Conservation (phyloP, 2,113 vertebrate genomes). For the Phycodurus eques region DNA sequence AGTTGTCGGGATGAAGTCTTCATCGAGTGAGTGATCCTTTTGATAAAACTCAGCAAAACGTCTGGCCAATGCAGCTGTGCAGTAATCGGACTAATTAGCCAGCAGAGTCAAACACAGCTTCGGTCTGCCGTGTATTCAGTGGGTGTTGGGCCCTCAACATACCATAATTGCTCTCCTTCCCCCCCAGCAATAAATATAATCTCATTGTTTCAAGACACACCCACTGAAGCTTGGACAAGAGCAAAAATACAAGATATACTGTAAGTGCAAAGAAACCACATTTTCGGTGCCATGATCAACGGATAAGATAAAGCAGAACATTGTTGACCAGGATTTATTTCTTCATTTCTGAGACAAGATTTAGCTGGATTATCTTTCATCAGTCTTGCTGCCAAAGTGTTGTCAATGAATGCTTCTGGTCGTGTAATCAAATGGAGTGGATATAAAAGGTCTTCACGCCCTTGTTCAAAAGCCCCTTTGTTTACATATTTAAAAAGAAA, state of each 20-base stretch:
- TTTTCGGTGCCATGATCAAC: not conserved
- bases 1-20: conserved; percentile 83
- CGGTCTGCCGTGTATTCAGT: conserved; percentile 39
- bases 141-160: conserved; percentile 55
- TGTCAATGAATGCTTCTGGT: not conserved
- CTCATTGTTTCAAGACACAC: conserved; percentile 54
- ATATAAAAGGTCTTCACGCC: not conserved
- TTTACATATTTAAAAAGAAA: no score
- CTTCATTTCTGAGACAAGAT: no score
- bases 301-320: not conserved
- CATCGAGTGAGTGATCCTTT: conserved; percentile 85
- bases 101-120: conserved; percentile 76
- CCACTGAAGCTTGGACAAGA: conserved; percentile 34
- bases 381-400: not conserved
- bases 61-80: conserved; percentile 88
- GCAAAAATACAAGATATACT: conserved; percentile 3
- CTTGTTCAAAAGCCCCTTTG: not conserved
- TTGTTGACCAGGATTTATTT: no score
- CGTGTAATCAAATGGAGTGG: not conserved
- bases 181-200: conserved; percentile 45
- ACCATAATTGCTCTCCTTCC: conserved; percentile 40
- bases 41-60: conserved; percentile 85
- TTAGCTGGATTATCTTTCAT: not conserved
- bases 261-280: not conserved
- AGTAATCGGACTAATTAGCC: conserved; percentile 99